Evolutionary conservation across 1,140 invertebrate genomes (phyloP).

Genomic region (Tetramorium parvispinum): DNA sequence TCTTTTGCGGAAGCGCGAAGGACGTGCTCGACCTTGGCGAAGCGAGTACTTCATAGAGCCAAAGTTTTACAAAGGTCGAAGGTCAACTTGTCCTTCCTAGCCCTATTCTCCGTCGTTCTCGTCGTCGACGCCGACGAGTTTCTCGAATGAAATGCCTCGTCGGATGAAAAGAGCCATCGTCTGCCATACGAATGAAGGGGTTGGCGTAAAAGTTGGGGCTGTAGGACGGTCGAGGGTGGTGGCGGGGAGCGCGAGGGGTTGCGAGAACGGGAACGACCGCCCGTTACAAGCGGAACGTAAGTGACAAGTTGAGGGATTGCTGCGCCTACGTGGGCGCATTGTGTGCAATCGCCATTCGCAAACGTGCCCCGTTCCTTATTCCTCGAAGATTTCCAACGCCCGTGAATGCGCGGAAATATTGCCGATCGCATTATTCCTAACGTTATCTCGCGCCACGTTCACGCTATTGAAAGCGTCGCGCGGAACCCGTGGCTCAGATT

Average conservation of each 20-base stretch:
- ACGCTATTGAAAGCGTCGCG: conserved; percentile 47
- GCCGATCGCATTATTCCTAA: conserved; percentile 59
- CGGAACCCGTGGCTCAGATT: not conserved
- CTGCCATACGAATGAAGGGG: conserved; percentile 75
- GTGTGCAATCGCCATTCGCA: conserved; percentile 74
- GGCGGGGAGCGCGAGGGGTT: conserved; percentile 13
- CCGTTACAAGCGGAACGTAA: conserved; percentile 75
- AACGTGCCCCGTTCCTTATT: conserved; percentile 29
- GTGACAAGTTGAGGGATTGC: conserved; percentile 85
- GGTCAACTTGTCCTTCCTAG: conserved; percentile 66
- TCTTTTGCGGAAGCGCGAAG: not conserved
- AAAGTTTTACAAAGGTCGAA: conserved; percentile 66
- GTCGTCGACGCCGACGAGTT: conserved; percentile 54
- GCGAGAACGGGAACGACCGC: conserved; percentile 46
- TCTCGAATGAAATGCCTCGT: conserved; percentile 68
- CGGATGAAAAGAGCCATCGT: conserved; percentile 71
- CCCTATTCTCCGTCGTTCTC: conserved; percentile 36
- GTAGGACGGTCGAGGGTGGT: not conserved
- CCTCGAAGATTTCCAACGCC: conserved; percentile 55
- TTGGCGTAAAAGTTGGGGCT: conserved; percentile 65
- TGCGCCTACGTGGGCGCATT: conserved; percentile 74
- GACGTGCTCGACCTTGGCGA: conserved; percentile 30
- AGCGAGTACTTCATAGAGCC: not conserved
- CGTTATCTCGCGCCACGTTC: conserved; percentile 46
- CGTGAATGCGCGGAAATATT: conserved; percentile 55